Conservation (phyloP, 1,140 invertebrate genomes). For the Spodoptera frugiperda region DNA sequence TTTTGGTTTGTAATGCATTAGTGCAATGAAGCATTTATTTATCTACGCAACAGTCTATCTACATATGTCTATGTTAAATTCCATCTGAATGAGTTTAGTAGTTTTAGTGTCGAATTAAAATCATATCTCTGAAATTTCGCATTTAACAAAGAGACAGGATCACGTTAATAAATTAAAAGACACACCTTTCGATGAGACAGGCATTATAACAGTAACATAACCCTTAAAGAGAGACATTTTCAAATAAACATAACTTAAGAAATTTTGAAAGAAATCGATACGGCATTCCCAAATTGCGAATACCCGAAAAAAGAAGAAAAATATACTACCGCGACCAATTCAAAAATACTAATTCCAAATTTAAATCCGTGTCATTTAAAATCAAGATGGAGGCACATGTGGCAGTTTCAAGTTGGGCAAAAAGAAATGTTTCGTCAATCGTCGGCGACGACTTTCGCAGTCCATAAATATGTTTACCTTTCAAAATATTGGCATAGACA, state of each 20-base stretch:
- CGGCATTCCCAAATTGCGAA: not conserved
- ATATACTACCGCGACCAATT: not conserved
- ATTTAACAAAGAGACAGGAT: no score
- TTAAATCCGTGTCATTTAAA: slow-evolving; percentile 30
- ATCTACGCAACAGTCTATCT: no score
- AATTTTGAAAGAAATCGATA: not conserved
- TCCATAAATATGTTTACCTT: slow-evolving; percentile 54
- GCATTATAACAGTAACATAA: no score
- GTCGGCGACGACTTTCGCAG: slow-evolving; percentile 51
- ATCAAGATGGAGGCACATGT: slow-evolving; percentile 23
- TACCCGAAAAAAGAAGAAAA: slow-evolving; percentile 1
- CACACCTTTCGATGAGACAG: no score
- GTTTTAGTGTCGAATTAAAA: no score
- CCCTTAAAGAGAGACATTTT: no score
- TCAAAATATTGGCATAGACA: slow-evolving; percentile 56
- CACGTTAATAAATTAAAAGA: no score
- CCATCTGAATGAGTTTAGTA: no score
- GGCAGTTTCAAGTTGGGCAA: slow-evolving; percentile 2
- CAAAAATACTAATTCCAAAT: slow-evolving; percentile 32
- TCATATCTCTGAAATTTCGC: no score
- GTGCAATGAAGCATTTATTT: no score
- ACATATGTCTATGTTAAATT: no score
- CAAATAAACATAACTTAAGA: not conserved
- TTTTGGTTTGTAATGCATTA: no score
- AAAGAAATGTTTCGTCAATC: slow-evolving; percentile 33